phyloP scores from a whole-genome alignment of 2,888 invertebrate genomes.

The Zhuqinia jingwanae region DNA sequence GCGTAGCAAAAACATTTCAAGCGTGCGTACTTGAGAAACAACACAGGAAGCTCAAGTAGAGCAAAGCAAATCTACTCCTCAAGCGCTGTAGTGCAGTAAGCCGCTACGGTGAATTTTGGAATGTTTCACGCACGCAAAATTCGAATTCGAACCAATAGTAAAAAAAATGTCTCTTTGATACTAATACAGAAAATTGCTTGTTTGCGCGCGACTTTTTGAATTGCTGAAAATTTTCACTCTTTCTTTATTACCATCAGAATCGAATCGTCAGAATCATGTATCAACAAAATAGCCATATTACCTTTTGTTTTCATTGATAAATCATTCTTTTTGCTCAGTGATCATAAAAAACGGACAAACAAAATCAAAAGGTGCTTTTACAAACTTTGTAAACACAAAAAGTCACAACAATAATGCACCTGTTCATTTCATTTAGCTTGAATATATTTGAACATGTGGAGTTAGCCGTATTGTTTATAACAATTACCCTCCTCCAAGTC shows the following conservation, averaged over 20 bases:
- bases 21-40: background rate
- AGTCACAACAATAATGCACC: background rate
- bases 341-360: too few relatives aligned
- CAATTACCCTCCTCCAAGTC: slow-evolving; percentile 38
- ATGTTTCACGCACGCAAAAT: background rate
- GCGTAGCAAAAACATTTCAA: slow-evolving; percentile 34
- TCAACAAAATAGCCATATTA: background rate
- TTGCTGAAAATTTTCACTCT: background rate
- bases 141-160: background rate
- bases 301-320: background rate
- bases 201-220: background rate
- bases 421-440: background rate
- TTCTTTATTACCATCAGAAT: background rate
- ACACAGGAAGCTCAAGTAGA: slow-evolving; percentile 39
- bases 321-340: background rate
- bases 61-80: slow-evolving; percentile 1
- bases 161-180: background rate
- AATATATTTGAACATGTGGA: background rate
- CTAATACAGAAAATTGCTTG: background rate
- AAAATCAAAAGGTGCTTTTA: background rate
- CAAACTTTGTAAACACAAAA: background rate
- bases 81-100: background rate
- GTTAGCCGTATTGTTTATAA: slow-evolving; percentile 25
- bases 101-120: background rate
- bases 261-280: too few relatives aligned